These are phyloP conservation scores for Charanyca ferruginea DNA, from an alignment of 2,888 invertebrate species.

Conservation along the genomic window DNA sequence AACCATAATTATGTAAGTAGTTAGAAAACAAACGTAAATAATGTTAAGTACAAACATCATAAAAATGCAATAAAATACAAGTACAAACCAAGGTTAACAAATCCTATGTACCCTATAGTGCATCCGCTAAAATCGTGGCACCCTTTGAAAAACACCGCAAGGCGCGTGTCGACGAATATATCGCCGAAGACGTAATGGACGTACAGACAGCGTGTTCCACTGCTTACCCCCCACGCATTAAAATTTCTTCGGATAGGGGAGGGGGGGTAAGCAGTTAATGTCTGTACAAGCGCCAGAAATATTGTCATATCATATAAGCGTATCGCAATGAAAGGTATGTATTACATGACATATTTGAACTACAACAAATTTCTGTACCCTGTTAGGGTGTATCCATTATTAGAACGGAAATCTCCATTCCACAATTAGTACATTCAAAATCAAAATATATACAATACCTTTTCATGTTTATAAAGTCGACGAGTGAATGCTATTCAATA, in stretches of 20 bases:
- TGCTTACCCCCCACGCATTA: too few relatives aligned
- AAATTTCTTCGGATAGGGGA: too few relatives aligned
- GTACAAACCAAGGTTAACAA: constrained; percentile 11
- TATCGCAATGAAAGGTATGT: not conserved
- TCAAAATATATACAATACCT: constrained; percentile 9
- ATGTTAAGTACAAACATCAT: not conserved
- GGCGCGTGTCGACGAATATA: too few relatives aligned
- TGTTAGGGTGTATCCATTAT: not conserved
- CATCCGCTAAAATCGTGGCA: constrained; percentile 1
- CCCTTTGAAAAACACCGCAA: not conserved
- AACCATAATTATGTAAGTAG: not conserved
- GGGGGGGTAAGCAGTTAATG: too few relatives aligned
- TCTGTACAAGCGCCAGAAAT: not conserved
- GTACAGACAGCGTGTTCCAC: too few relatives aligned
- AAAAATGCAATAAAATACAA: constrained; percentile 14
- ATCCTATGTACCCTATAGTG: not conserved
- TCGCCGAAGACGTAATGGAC: too few relatives aligned
- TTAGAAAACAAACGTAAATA: not conserved
- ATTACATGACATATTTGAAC: too few relatives aligned
- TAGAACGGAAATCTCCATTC: not conserved
- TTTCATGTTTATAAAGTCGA: not conserved
- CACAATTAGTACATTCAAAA: constrained; percentile 18
- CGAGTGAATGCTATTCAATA: not conserved
- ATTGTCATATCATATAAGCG: not conserved
- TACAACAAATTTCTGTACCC: too few relatives aligned